phyloP scores from a whole-genome alignment of 2,797 vertebrate genomes.

The Novumbra hubbsi region DNA sequence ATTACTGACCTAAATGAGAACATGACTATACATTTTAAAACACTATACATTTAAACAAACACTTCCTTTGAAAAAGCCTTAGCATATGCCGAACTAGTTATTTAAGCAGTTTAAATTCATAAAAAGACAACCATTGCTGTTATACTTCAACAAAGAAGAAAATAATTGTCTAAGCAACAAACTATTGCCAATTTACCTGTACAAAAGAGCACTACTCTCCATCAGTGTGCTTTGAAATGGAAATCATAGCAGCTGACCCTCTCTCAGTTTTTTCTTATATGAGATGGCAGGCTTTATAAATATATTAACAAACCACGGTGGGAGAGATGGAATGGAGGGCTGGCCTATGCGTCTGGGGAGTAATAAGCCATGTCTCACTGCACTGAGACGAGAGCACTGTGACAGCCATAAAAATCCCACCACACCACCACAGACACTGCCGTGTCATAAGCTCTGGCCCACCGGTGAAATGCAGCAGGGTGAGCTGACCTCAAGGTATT shows the following conservation, averaged over 20 bases:
- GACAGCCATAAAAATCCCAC: slow-evolving; percentile 7
- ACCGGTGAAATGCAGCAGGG: not conserved
- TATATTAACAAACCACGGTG: slow-evolving; percentile 22
- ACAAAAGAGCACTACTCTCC: not conserved
- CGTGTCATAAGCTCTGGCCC: slow-evolving; percentile 1
- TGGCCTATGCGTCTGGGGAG: not conserved
- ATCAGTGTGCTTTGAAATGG: not conserved
- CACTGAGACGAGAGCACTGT: slow-evolving; percentile 13
- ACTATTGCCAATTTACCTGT: not conserved
- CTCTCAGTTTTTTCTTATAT: not conserved
- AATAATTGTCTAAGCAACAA: not conserved
- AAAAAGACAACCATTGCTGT: not conserved
- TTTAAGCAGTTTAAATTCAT: not conserved
- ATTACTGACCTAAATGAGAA: not conserved
- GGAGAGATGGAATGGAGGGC: not conserved
- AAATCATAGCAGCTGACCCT: not conserved
- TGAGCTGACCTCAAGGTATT: not conserved
- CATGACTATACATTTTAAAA: not conserved
- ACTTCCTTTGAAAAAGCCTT: not conserved
- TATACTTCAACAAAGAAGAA: not conserved
- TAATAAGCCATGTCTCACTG: slow-evolving; percentile 21
- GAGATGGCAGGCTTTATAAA: slow-evolving; percentile 8
- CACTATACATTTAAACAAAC: not conserved
- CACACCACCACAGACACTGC: not conserved
- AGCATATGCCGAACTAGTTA: not conserved